A percentile compares a stretch with the other conserved stretches of the same genome.
phyloP scores from a whole-genome alignment of 2,797 vertebrate species.

The Tinamus major region DNA sequence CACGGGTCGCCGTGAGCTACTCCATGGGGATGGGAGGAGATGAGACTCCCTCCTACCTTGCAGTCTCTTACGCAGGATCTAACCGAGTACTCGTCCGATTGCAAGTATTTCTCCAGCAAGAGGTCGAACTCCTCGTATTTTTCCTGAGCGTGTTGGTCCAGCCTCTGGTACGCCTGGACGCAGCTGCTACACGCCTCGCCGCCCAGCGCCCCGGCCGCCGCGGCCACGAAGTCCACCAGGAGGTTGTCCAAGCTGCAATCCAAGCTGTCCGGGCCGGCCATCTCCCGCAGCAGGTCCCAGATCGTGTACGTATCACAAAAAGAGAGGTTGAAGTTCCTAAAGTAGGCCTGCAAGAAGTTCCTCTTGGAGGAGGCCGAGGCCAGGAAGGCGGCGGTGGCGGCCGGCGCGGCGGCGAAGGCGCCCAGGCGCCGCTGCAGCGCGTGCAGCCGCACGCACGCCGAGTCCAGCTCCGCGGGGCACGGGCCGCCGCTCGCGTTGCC shows the following conservation, averaged over 20 bases:
- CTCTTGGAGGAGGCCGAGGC: constrained; percentile 80
- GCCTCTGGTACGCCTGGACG: constrained; percentile 85
- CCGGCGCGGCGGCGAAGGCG: constrained; percentile 71
- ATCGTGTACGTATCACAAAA: constrained; percentile 87
- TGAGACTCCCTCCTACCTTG: constrained; percentile 77
- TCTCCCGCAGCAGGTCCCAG: constrained; percentile 87
- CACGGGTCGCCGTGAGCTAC: not conserved
- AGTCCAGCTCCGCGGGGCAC: constrained; percentile 73
- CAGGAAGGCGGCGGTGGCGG: constrained; percentile 56
- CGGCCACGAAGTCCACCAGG: constrained; percentile 81
- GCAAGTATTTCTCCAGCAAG: constrained; percentile 88
- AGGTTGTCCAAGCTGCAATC: constrained; percentile 86
- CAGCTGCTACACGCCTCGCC: constrained; percentile 86
- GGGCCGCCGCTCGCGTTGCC: constrained; percentile 78
- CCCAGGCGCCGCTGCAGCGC: constrained; percentile 78
- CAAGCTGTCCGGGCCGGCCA: constrained; percentile 85
- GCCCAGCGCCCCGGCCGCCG: constrained; percentile 77
- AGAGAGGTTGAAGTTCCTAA: constrained; percentile 87
- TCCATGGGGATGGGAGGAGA: not conserved
- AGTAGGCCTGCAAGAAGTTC: constrained; percentile 85
- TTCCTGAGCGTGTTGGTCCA: constrained; percentile 91
- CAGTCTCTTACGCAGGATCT: constrained; percentile 85
- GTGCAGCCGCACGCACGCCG: constrained; percentile 72
- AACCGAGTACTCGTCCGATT: constrained; percentile 87
- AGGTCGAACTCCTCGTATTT: constrained; percentile 90